phyloP scores from a whole-genome alignment of 2,797 vertebrate genomes.

The Melanotaenia parkinsoni region DNA sequence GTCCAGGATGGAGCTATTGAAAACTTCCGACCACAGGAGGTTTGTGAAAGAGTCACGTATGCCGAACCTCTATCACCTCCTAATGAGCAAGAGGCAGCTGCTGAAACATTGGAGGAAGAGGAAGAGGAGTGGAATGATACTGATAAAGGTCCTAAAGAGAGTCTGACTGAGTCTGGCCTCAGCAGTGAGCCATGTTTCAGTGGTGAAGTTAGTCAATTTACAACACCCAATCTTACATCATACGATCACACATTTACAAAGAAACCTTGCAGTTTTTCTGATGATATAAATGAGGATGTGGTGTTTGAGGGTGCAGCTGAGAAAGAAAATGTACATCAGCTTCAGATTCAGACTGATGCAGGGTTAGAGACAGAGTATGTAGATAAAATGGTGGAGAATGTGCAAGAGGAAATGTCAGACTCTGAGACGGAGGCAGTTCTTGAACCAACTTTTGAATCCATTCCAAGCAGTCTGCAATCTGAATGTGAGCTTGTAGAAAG shows the following conservation, averaged over 20 bases:
- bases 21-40: slow-evolving; percentile 67
- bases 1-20: slow-evolving; percentile 59
- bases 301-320: slow-evolving; percentile 40
- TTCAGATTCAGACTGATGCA: slow-evolving; percentile 13
- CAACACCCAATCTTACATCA: neutral
- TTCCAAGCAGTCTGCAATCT: slow-evolving; percentile 45
- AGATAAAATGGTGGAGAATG: slow-evolving; percentile 5
- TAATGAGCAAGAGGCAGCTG: slow-evolving; percentile 34
- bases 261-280: slow-evolving; percentile 11
- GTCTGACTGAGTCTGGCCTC: slow-evolving; percentile 32
- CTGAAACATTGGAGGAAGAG: slow-evolving; percentile 4
- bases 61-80: slow-evolving; percentile 62
- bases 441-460: slow-evolving; percentile 49
- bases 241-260: slow-evolving; percentile 20
- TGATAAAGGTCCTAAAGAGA: slow-evolving; percentile 15
- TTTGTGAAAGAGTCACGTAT: slow-evolving; percentile 62
- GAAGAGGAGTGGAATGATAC: slow-evolving; percentile 18
- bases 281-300: slow-evolving; percentile 46
- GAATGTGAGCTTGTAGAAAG: slow-evolving; percentile 47
- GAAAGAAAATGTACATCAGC: slow-evolving; percentile 36
- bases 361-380: slow-evolving; percentile 27
- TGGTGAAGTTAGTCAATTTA: slow-evolving; percentile 21
- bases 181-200: slow-evolving; percentile 8
- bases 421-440: slow-evolving; percentile 57
- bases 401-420: slow-evolving; percentile 56